Conservation (phyloP, 2,113 vertebrate genomes). For the Gymnogyps californianus region DNA sequence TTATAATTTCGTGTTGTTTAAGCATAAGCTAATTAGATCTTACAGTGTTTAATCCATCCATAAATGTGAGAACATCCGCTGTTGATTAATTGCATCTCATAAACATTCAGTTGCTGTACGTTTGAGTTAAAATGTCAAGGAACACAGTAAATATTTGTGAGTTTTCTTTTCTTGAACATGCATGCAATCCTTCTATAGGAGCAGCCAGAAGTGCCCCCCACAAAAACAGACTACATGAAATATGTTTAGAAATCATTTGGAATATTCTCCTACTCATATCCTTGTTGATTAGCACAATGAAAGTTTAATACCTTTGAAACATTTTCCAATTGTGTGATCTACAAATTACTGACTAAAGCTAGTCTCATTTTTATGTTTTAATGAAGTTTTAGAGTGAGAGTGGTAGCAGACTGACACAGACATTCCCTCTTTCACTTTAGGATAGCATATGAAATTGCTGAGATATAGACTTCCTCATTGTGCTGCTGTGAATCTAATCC, state of each 20-base stretch:
- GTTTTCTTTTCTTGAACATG: neutral
- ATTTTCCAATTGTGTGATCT: neutral
- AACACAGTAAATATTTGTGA: neutral
- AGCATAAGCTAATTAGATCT: neutral
- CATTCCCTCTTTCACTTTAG: neutral
- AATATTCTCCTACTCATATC: neutral
- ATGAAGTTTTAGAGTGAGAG: neutral
- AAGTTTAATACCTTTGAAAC: neutral
- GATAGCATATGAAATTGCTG: neutral
- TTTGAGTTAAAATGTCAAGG: conserved; percentile 15
- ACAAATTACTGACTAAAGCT: neutral
- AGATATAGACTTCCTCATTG: neutral
- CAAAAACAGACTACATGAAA: neutral
- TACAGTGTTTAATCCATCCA: neutral
- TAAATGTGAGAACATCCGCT: neutral
- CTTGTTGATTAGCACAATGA: neutral
- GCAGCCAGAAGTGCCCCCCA: neutral
- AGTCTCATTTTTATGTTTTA: neutral
- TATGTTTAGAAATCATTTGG: neutral
- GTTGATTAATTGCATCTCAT: neutral
- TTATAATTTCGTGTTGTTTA: conserved; percentile 17
- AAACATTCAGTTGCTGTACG: neutral
- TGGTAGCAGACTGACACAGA: neutral
- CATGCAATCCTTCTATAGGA: neutral
- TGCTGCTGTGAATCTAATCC: neutral